Evolutionary conservation across 2,888 invertebrate genomes (phyloP).

Genomic region (Campoletis raptor): DNA sequence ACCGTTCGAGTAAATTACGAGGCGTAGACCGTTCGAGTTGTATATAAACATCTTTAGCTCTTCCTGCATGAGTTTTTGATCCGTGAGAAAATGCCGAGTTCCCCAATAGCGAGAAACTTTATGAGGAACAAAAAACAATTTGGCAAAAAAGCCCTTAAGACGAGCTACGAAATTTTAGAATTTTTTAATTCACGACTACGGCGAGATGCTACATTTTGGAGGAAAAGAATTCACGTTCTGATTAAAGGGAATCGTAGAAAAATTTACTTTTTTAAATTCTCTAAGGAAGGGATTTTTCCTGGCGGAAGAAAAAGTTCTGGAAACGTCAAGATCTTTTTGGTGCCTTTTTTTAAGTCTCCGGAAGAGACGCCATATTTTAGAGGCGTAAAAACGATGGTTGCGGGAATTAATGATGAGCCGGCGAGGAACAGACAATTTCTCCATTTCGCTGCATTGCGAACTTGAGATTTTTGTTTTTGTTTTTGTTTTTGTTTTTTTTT

Average conservation of each 20-base stretch:
- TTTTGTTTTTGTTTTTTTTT: conserved; percentile 43
- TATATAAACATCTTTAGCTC: neutral
- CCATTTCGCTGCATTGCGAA: neutral
- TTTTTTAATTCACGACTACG: neutral
- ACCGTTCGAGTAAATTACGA: neutral
- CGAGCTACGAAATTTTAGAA: neutral
- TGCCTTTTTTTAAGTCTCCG: neutral
- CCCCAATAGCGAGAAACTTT: neutral
- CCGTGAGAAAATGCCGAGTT: conserved; percentile 5
- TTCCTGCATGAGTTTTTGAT: neutral
- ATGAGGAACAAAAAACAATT: neutral
- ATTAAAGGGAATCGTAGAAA: neutral
- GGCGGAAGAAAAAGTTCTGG: too few species aligned
- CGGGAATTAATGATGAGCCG: conserved; percentile 72
- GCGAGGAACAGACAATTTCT: conserved; percentile 36
- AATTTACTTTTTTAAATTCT: neutral
- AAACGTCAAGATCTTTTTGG: too few species aligned
- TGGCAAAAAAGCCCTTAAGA: neutral
- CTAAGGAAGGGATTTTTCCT: neutral
- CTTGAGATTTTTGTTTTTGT: neutral
- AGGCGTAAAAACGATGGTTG: conserved; percentile 65
- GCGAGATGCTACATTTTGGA: neutral
- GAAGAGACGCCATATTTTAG: neutral
- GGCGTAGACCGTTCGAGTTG: neutral
- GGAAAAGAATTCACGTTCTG: neutral